Conservation (phyloP, 2,113 vertebrate genomes). For the Tupaia chinensis region DNA sequence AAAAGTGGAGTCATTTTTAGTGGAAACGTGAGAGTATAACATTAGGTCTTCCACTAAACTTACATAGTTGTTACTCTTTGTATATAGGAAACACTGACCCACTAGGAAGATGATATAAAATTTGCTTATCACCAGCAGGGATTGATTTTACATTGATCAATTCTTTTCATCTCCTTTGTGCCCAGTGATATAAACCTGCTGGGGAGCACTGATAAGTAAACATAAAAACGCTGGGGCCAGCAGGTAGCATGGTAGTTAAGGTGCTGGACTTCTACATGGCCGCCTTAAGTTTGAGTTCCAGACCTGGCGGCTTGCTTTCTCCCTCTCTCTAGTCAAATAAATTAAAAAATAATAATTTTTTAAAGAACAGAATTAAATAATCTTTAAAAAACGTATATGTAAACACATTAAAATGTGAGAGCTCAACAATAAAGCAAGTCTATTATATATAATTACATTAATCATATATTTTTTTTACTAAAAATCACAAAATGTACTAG, state of each 20-base stretch:
- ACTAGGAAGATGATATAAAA: neutral
- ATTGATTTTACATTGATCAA: neutral
- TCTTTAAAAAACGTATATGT: neutral
- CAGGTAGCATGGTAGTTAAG: no score
- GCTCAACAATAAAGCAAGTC: constrained; percentile 4
- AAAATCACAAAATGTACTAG: neutral
- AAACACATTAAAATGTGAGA: neutral
- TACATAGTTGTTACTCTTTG: neutral
- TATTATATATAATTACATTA: neutral
- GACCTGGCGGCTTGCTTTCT: no score
- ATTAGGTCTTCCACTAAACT: neutral
- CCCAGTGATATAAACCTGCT: neutral
- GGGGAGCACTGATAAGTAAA: neutral
- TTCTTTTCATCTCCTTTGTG: neutral
- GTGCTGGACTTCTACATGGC: no score
- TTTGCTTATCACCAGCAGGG: neutral
- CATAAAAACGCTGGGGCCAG: neutral
- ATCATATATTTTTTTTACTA: neutral
- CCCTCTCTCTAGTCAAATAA: no score
- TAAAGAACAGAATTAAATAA: no score
- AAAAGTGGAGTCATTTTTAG: neutral
- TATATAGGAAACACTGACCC: neutral
- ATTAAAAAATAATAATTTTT: no score
- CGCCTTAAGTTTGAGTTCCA: no score
- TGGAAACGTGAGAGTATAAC: neutral